Evolutionary conservation across 2,113 vertebrate genomes (phyloP), one percentile per base, ranked within the genome.

Genomic region (Hippocampus zosterae): DNA sequence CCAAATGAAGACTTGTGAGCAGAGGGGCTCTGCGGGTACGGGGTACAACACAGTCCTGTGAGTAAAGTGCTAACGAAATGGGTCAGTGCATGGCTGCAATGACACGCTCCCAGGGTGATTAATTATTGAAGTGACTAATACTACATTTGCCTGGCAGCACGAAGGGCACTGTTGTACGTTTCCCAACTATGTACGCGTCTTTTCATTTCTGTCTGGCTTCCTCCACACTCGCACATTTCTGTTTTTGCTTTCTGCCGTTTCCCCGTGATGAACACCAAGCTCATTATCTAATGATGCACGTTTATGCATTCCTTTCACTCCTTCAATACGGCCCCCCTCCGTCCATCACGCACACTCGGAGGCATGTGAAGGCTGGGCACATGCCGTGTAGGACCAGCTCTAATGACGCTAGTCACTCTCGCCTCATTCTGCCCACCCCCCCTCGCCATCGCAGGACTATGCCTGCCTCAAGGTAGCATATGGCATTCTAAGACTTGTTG

Each of bases 91-190:
- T 86, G 87, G 82, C 88, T 85, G 70, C 78, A 82, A 83, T 81
- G 72, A 86, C 87, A 83, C 78, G 88, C 90, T 92, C 85, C 82
- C 86, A 88, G 84, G 84, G 78, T 89, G 84, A 92, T 92, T 92
- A 88, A 93, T 91, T 92, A 92, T 92, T 92, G 75, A 92, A 88
- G 86, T 91, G 88, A 91, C 88, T 91, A 92, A 93, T 91, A 87
- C 88, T 89, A 86, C 83, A 91, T 91, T 92, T 90, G 81, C 86
- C 87, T 88, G 84, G 79, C 76, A 91, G 87, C 84, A 78, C 71
- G 67, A 78, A 76, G 79, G 83, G 82, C 57, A 73, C 57, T 80
- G 59, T 71, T 83, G 69, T 71, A 74, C 87, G 68, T 81, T 85
- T 83, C 74, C 82, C 77, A 71, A 76, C 75, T 46, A 63, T 84